Base-by-base conservation (phyloP, 2,888 invertebrate genomes). In the Galerucella calmariensis region DNA sequence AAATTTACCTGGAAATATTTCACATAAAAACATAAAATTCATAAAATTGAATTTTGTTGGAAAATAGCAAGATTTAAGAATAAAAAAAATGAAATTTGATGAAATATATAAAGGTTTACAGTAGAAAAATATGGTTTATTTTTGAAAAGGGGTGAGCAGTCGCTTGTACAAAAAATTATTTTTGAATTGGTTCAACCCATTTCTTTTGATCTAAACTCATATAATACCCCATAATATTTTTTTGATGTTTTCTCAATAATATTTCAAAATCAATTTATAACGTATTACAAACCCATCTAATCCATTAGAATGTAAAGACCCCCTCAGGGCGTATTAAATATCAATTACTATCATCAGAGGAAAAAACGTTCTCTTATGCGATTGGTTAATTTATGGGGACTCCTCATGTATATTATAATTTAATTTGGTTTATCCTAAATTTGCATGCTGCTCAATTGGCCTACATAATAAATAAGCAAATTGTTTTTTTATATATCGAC, bases 401-500 rank as follows among this genome's bases (percentile, higher is more conserved):
- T 68, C 72, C 65, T 56, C 68, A 62, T 76, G 73, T 58, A 65
- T 78, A 83, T 83, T 83, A 83, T 83, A 83, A 84, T 84, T 83
- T 81, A 83, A 83, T 84, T 83, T 82, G 80, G 79, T 78, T 83
- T 83, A 84, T 84, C 81, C 81, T 81, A 72, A 82, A 82, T 79
- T 84, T 81, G 83, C 84, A 83, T 83, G 83, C 81, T 76, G 71
- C 75, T 75, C 20, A 56, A 75, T 63, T 65, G 20, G 59, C 62
- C 53, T 59, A 48, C 5, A 63, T 48, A 48, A 16, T 71, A 68
- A 74, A 62, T 71, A 62, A 62, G 48, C 20, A 75, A 75, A 75
- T 71, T 75, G 59, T 71, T 56, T 27, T 61, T 16, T 8, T 56
- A 16, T 56, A 46, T 48, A 11, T 48, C 12, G 12, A 48, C 2